Conservation (phyloP, 2,113 vertebrate species). For the Erinaceus europaeus region DNA sequence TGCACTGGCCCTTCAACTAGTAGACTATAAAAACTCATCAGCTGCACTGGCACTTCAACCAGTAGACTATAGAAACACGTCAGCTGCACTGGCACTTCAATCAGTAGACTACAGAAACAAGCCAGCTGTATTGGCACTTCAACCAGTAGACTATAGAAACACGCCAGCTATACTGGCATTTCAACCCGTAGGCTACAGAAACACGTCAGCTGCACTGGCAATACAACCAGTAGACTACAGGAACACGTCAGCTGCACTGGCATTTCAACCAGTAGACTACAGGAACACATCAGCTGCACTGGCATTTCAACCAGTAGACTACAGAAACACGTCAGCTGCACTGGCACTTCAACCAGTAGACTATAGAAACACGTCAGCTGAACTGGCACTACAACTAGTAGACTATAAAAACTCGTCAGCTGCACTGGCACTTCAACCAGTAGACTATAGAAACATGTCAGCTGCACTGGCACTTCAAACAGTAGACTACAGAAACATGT, state of each 20-base stretch:
- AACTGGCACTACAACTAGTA: not conserved
- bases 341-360: not conserved
- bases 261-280: accelerated
- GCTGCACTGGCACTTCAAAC: not conserved
- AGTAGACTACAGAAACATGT: accelerated
- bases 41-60: not conserved
- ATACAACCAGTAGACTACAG: accelerated
- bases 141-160: accelerated
- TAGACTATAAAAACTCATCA: accelerated
- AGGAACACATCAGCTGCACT: accelerated
- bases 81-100: not conserved
- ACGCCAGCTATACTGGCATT: accelerated
- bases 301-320: not conserved
- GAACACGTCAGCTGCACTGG: not conserved
- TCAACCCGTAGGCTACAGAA: accelerated
- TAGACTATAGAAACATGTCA: accelerated
- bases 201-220: accelerated
- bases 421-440: not conserved
- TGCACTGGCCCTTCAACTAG: not conserved
- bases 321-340: accelerated
- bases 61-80: accelerated
- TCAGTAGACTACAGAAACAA: accelerated
- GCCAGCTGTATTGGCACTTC: accelerated
- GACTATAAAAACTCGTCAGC: accelerated
- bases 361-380: accelerated